Percentiles rank a stretch among this genome's conserved stretches.
phyloP scores from a whole-genome alignment of 2,888 invertebrate species.

The Pristionchus mayeri region DNA sequence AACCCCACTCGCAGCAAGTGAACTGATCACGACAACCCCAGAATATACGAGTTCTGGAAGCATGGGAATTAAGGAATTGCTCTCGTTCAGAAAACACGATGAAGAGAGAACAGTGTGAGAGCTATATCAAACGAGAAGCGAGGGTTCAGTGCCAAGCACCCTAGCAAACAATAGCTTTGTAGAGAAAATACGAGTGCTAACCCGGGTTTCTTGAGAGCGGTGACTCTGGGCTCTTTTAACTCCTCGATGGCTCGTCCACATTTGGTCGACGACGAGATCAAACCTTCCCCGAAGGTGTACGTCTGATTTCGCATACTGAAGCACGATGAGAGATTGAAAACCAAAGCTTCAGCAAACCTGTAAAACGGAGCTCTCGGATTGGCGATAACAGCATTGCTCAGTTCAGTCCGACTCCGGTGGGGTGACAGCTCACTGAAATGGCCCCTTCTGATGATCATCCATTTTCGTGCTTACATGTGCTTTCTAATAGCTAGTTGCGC shows the following conservation, averaged over 20 bases:
- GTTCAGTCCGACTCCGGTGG: background rate
- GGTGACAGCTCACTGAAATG: background rate
- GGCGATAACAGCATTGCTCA: background rate
- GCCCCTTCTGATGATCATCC: background rate
- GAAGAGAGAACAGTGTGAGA: background rate
- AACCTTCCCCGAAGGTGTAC: background rate
- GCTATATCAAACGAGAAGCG: background rate
- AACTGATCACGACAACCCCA: constrained; percentile 10
- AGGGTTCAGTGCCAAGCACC: too few relatives aligned
- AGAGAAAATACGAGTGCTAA: background rate
- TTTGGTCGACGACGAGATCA: background rate
- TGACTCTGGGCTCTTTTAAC: background rate
- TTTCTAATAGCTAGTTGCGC: constrained; percentile 2
- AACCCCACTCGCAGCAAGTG: constrained; percentile 5
- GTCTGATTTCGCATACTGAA: constrained; percentile 13
- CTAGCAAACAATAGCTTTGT: too few relatives aligned
- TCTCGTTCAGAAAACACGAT: background rate
- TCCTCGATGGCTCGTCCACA: background rate
- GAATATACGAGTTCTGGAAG: background rate
- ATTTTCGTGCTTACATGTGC: background rate
- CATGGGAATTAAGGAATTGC: too few relatives aligned
- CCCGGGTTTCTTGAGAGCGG: background rate
- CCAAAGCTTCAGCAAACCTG: background rate
- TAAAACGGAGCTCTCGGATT: background rate
- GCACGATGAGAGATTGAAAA: background rate